These are phyloP conservation scores for Trichogramma evanescens DNA, from an alignment of 2,888 invertebrate genomes.

Conservation along the genomic window DNA sequence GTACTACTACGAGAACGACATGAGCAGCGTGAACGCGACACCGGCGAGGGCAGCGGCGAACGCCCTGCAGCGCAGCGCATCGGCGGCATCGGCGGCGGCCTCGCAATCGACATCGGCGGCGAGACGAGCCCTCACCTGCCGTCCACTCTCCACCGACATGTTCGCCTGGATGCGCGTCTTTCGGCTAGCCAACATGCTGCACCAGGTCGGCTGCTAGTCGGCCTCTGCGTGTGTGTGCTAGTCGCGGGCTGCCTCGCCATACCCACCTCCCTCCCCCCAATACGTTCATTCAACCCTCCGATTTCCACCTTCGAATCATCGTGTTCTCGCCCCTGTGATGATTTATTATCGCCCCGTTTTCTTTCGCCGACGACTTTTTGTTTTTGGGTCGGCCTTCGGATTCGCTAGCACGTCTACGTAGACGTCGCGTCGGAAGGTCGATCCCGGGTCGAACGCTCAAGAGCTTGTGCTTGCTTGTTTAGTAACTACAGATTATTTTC, in stretches of 20 bases:
- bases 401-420: too few relatives aligned
- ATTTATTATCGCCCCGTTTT: too few relatives aligned
- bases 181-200: constrained; percentile 41
- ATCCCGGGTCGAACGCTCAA: too few relatives aligned
- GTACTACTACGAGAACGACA: constrained; percentile 38
- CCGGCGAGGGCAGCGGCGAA: constrained; percentile 30
- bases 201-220: constrained; percentile 41
- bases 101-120: constrained; percentile 23
- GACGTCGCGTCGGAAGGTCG: too few relatives aligned
- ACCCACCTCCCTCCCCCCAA: too few relatives aligned
- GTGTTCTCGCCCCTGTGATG: too few relatives aligned
- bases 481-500: constrained; percentile 17
- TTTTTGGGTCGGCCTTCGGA: too few relatives aligned
- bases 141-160: constrained; percentile 38
- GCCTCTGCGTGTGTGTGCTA: background rate
- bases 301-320: too few relatives aligned
- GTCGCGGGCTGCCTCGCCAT: too few relatives aligned
- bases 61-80: constrained; percentile 29
- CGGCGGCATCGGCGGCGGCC: constrained; percentile 28
- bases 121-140: constrained; percentile 26
- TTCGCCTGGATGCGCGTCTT: constrained; percentile 46
- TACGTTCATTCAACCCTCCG: too few relatives aligned
- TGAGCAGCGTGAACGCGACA: constrained; percentile 35
- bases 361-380: too few relatives aligned
- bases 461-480: constrained; percentile 4